A percentile compares a stretch with the other conserved stretches of the same genome.
These are phyloP conservation scores for Ophion ellenae DNA, from an alignment of 2,888 invertebrate genomes.

Conservation along the genomic window DNA sequence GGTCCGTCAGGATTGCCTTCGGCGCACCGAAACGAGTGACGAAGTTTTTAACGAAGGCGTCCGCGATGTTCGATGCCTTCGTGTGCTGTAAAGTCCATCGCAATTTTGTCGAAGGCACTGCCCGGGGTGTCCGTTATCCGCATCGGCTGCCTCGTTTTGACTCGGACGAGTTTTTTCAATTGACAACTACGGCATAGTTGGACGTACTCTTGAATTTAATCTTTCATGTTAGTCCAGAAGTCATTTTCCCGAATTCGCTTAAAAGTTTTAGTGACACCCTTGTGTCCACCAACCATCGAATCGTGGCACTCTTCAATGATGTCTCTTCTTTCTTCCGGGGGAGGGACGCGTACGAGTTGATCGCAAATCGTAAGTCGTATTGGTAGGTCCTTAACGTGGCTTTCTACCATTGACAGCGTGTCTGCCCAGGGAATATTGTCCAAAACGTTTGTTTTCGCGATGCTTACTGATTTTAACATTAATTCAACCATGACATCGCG, in stretches of 20 bases:
- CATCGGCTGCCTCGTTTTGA: slow-evolving; percentile 46
- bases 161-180: not conserved
- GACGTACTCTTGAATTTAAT: slow-evolving; percentile 21
- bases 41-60: slow-evolving; percentile 38
- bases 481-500: no score
- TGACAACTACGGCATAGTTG: slow-evolving; percentile 7
- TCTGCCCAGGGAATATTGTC: no score
- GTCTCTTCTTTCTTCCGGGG: not conserved
- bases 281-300: slow-evolving; percentile 2
- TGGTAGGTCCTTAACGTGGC: no score
- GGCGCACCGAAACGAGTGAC: slow-evolving; percentile 43
- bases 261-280: slow-evolving; percentile 2
- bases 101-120: slow-evolving; percentile 25
- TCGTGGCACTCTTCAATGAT: slow-evolving; percentile 25
- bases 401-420: no score
- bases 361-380: not conserved
- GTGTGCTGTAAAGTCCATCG: slow-evolving; percentile 18
- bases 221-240: slow-evolving; percentile 52
- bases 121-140: not conserved
- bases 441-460: no score
- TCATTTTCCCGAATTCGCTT: slow-evolving; percentile 1
- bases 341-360: not conserved
- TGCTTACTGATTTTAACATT: no score
- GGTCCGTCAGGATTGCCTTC: slow-evolving; percentile 51
- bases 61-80: slow-evolving; percentile 30